Percentiles rank a stretch among this genome's conserved stretches.
phyloP scores from a whole-genome alignment of 1,140 invertebrate species.

The Caerostris darwini region DNA sequence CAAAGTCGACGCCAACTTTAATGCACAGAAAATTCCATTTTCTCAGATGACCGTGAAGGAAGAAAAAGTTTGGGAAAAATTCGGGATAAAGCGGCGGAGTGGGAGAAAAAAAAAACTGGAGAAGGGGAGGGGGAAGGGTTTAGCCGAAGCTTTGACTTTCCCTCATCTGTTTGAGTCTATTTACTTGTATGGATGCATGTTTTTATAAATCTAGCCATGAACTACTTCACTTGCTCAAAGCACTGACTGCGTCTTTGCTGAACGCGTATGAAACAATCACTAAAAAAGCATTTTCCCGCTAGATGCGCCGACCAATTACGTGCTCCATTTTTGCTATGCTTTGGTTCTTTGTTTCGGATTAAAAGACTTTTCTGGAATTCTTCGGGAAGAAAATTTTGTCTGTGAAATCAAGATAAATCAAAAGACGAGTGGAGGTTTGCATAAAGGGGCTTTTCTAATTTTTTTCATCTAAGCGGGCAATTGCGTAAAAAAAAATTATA shows the following conservation, averaged over 20 bases:
- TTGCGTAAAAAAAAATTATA: background rate
- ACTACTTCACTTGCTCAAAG: conserved; percentile 12
- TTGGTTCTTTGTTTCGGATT: conserved; percentile 59
- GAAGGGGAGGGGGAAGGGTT: background rate
- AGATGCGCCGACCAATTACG: conserved; percentile 54
- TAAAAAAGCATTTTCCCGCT: conserved; percentile 53
- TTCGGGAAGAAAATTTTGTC: conserved; percentile 18
- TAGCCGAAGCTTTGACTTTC: conserved; percentile 16
- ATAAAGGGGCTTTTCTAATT: conserved; percentile 3
- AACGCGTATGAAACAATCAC: conserved; percentile 41
- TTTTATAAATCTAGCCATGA: conserved; percentile 58
- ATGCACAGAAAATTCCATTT: conserved; percentile 76
- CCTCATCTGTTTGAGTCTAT: conserved; percentile 66
- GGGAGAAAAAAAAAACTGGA: background rate
- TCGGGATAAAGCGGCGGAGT: conserved; percentile 21
- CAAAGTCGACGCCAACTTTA: conserved; percentile 58
- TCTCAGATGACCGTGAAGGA: conserved; percentile 67
- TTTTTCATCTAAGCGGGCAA: background rate
- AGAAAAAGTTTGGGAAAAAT: conserved; percentile 30
- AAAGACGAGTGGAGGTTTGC: background rate
- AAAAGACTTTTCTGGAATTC: conserved; percentile 24
- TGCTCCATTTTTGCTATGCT: conserved; percentile 40
- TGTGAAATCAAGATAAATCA: conserved; percentile 27
- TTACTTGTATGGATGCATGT: conserved; percentile 65
- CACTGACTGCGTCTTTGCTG: background rate